A percentile compares a stretch with the other conserved stretches of the same genome.
phyloP scores from a whole-genome alignment of 2,797 vertebrate species.

The Atherinosoma microstoma region DNA sequence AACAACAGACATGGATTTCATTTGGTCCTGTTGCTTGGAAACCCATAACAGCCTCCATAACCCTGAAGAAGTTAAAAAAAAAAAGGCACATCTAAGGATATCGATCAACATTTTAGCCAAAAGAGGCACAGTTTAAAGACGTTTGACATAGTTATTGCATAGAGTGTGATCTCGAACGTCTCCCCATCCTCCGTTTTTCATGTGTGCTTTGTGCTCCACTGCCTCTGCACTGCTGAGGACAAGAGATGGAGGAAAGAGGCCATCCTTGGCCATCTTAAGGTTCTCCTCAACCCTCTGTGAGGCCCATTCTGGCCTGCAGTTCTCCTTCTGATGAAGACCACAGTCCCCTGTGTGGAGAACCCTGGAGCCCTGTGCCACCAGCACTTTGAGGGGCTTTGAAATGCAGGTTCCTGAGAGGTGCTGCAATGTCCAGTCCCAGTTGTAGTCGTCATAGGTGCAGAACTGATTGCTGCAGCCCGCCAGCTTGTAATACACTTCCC shows the following conservation, averaged over 20 bases:
- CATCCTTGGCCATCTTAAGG: slow-evolving; percentile 53
- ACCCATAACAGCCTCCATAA: slow-evolving; percentile 23
- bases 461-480: slow-evolving; percentile 83
- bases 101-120: neutral
- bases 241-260: slow-evolving; percentile 76
- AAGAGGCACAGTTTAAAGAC: slow-evolving; percentile 64
- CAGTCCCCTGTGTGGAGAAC: slow-evolving; percentile 85
- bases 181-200: slow-evolving; percentile 87
- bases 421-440: slow-evolving; percentile 90
- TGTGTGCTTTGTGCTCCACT: slow-evolving; percentile 75
- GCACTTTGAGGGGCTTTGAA: slow-evolving; percentile 82
- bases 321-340: slow-evolving; percentile 81
- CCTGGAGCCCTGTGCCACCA: slow-evolving; percentile 76
- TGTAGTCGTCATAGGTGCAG: slow-evolving; percentile 88
- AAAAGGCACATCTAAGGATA: slow-evolving; percentile 51
- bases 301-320: slow-evolving; percentile 78
- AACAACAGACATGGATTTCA: slow-evolving; percentile 1
- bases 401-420: slow-evolving; percentile 84
- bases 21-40: slow-evolving; percentile 34
- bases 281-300: slow-evolving; percentile 58
- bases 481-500: slow-evolving; percentile 85
- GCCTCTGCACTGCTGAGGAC: slow-evolving; percentile 50
- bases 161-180: slow-evolving; percentile 84
- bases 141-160: slow-evolving; percentile 83
- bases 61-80: slow-evolving; percentile 38